Percentiles rank a stretch among this genome's conserved stretches.
These are phyloP conservation scores for Bufo bufo DNA, from an alignment of 2,113 vertebrate genomes.

Conservation along the genomic window DNA sequence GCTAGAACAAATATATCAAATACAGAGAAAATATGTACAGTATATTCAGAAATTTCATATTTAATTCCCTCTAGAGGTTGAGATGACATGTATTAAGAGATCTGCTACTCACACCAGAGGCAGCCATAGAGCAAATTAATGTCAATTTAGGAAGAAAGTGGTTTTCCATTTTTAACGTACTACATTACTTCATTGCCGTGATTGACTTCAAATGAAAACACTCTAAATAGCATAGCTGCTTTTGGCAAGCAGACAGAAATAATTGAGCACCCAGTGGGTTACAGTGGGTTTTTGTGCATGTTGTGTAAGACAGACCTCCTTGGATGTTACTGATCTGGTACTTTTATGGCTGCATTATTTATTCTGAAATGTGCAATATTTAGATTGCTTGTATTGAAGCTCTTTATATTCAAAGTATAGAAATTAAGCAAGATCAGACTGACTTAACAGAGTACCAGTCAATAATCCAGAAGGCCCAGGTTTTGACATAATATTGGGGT, in stretches of 20 bases:
- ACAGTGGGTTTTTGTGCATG: neutral
- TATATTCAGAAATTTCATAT: slow-evolving; percentile 7
- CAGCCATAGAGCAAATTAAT: neutral
- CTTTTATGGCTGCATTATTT: neutral
- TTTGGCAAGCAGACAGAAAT: neutral
- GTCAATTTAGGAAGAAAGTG: neutral
- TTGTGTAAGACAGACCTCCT: neutral
- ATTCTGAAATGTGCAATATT: neutral
- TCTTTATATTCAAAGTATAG: neutral
- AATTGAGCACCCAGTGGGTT: neutral
- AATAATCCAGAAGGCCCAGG: too few species aligned
- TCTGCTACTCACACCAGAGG: neutral
- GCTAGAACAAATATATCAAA: neutral
- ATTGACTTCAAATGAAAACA: slow-evolving; percentile 34
- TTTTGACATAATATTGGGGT: too few species aligned
- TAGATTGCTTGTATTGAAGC: too few species aligned
- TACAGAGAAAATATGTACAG: neutral
- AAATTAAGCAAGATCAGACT: neutral
- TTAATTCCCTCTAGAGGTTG: neutral
- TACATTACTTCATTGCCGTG: slow-evolving; percentile 20
- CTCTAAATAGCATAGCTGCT: neutral
- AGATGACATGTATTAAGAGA: neutral
- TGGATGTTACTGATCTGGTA: neutral
- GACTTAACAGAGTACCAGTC: neutral
- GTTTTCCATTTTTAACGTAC: neutral